phyloP scores from a whole-genome alignment of 2,888 invertebrate species.

The Tenthredo mesomela region DNA sequence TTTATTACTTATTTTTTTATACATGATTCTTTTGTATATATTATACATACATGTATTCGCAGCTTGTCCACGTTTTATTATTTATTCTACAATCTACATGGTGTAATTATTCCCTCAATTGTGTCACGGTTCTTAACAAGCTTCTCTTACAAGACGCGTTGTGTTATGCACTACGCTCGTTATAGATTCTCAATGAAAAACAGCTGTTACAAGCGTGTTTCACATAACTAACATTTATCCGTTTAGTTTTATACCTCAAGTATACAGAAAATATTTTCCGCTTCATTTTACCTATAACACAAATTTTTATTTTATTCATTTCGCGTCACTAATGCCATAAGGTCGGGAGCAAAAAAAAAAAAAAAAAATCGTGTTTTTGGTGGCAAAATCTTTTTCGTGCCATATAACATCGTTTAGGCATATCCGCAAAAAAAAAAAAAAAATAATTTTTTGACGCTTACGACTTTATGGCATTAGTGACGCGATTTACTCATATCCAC shows the following conservation, averaged over 20 bases:
- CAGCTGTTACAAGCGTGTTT: background rate
- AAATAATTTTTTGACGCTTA: too few relatives aligned
- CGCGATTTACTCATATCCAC: background rate
- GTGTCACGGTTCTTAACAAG: constrained; percentile 29
- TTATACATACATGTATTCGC: background rate
- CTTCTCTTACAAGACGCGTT: background rate
- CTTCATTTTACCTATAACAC: too few relatives aligned
- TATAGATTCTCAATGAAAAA: constrained; percentile 40
- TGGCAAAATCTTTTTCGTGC: too few relatives aligned
- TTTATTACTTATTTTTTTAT: background rate
- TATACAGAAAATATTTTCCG: background rate
- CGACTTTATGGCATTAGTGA: too few relatives aligned
- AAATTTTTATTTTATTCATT: background rate
- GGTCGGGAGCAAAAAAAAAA: too few relatives aligned
- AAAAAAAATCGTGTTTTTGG: too few relatives aligned
- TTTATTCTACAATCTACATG: too few relatives aligned
- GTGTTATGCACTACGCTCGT: background rate
- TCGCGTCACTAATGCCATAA: too few relatives aligned
- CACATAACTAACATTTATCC: background rate
- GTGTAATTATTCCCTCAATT: constrained; percentile 19
- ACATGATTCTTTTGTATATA: too few relatives aligned
- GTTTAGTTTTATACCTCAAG: background rate
- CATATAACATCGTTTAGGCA: too few relatives aligned
- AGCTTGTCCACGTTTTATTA: background rate
- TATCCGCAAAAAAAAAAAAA: too few relatives aligned